Evolutionary conservation across 2,113 vertebrate genomes (phyloP).

Genomic region (Pantherophis guttatus): DNA sequence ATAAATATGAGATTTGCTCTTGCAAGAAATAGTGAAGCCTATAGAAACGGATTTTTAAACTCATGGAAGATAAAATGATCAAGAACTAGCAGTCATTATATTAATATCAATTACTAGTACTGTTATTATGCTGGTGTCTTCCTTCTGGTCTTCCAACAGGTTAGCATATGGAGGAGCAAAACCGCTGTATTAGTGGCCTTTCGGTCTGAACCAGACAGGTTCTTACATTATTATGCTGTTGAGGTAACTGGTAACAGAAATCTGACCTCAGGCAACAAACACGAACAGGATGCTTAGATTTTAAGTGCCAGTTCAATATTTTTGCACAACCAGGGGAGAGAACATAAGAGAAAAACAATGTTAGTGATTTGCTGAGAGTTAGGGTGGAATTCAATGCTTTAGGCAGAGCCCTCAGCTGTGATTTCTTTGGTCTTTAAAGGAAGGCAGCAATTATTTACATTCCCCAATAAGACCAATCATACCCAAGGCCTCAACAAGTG

Average conservation of each 20-base stretch:
- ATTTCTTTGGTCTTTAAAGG: conserved; percentile 1
- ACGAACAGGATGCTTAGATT: background rate
- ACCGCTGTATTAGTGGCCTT: background rate
- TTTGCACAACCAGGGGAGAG: background rate
- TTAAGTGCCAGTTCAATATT: background rate
- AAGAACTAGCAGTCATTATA: background rate
- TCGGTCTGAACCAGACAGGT: background rate
- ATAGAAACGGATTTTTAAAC: background rate
- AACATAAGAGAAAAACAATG: background rate
- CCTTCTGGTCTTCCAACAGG: background rate
- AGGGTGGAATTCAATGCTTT: background rate
- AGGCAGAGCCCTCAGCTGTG: conserved; percentile 2
- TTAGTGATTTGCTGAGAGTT: background rate
- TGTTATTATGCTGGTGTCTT: background rate
- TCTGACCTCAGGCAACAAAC: background rate
- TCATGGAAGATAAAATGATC: background rate
- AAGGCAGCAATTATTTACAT: conserved; percentile 30
- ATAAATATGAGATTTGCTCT: background rate
- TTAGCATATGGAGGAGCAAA: background rate
- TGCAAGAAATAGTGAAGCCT: background rate
- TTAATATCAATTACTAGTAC: background rate
- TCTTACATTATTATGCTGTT: background rate
- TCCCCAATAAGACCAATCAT: background rate
- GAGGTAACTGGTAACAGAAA: background rate
- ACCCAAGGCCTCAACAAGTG: conserved; percentile 38